These are phyloP conservation scores for Odontomyia ornata DNA, from an alignment of 2,888 invertebrate species.

Conservation along the genomic window DNA sequence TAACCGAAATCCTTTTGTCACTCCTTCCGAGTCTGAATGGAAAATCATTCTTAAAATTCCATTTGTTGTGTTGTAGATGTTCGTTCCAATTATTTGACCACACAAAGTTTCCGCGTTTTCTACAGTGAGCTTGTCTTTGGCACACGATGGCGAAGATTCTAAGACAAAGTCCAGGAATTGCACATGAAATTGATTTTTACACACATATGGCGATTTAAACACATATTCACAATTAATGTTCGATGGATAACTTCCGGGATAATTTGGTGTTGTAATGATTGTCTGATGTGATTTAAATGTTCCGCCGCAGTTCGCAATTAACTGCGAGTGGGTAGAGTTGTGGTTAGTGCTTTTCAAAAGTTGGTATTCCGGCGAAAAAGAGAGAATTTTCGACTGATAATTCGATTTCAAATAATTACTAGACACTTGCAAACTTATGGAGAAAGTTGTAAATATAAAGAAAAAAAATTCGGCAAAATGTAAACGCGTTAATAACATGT, in stretches of 20 bases:
- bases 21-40: conserved; percentile 59
- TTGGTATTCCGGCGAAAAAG: too few relatives aligned
- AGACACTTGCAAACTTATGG: too few relatives aligned
- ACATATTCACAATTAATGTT: conserved; percentile 66
- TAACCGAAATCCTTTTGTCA: conserved; percentile 66
- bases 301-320: conserved; percentile 58
- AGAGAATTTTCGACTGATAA: too few relatives aligned
- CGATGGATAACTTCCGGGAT: conserved; percentile 65
- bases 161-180: conserved; percentile 69
- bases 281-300: conserved; percentile 65
- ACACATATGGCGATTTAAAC: conserved; percentile 65
- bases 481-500: too few relatives aligned
- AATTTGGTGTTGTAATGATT: conserved; percentile 66
- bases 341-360: too few relatives aligned
- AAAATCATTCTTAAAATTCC: conserved; percentile 66
- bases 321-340: not conserved
- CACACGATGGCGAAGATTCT: conserved; percentile 65
- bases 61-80: conserved; percentile 64
- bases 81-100: conserved; percentile 65
- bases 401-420: too few relatives aligned
- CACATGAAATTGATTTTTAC: conserved; percentile 66
- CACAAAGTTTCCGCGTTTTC: conserved; percentile 64
- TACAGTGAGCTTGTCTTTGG: conserved; percentile 64
- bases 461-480: too few relatives aligned
- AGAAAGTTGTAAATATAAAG: too few relatives aligned